Base-by-base conservation (phyloP, 23 tunicate species). In the Phallusia fumigata region DNA sequence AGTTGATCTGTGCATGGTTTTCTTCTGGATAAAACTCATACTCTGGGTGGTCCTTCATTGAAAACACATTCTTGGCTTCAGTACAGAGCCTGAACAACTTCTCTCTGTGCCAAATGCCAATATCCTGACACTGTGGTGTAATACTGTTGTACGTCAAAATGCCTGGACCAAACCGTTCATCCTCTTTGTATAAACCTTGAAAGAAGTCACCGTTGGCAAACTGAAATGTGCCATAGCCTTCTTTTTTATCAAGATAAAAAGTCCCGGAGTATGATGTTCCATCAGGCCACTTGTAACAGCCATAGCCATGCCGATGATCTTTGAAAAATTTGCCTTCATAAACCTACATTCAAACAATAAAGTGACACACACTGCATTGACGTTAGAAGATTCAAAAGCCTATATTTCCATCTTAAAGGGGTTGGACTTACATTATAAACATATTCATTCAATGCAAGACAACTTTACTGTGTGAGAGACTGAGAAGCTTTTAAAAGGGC, bases 121-220 rank as follows among this genome's bases (percentile, higher is more conserved):
- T 45, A 75, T 94, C 98, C 64, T 82, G 83, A 1, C 77, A 82
- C 35, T 86, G 75, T 12, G 32, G 15, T 0, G 26, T 15, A 30
- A 75, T 30, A 58, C 84, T 64, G 52, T 76, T 85, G 82, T 94
- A 89, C 5, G 88, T 85, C 13, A 94, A 50, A 33, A 94, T 78
- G 28, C 98, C 98, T n/a, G 93, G 98, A 16, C 98, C 98, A 86
- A 92, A 94, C 36, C 98, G 32, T 76, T 94, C 98, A 65, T 94
- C 90, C 53, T 79, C 78, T 79, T 89, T 89, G 77, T 94, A 94
- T 19, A 94, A 75, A 28, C 98, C 98, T 82, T 89, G 86, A 80
- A 94, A 94, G 21, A 35, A 69, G 65, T 86, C 87, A 35, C 98
- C 98, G 65, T 86, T 89, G 21, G 87, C 79, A 79, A 88, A 94